Evolutionary conservation across 2,888 invertebrate species (phyloP).

Genomic region (Limnephilus marmoratus): DNA sequence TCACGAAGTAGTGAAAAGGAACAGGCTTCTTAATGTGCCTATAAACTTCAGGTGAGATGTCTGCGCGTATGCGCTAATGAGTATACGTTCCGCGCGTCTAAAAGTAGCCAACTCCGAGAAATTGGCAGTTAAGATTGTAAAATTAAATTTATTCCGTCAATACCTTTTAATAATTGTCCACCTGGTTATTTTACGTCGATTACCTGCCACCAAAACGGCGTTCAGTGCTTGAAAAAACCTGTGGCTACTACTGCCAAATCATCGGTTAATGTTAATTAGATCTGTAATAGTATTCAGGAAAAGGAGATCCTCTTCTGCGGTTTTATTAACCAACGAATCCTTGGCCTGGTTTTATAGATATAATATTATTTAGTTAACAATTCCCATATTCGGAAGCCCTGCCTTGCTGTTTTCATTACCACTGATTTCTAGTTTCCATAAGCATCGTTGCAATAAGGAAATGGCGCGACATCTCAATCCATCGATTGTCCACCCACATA

Average conservation of each 20-base stretch:
- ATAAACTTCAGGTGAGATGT: background rate
- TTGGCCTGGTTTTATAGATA: background rate
- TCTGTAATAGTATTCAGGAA: background rate
- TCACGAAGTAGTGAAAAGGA: constrained; percentile 18
- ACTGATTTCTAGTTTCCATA: constrained; percentile 40
- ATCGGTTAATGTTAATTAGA: background rate
- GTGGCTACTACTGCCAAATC: background rate
- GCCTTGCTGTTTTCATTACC: constrained; percentile 21
- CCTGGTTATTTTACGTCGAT: background rate
- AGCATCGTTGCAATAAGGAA: constrained; percentile 34
- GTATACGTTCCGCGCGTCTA: background rate
- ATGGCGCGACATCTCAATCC: constrained; percentile 38
- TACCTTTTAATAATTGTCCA: background rate
- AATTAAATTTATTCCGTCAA: background rate
- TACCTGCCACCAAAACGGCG: background rate
- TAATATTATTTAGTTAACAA: constrained; percentile 7
- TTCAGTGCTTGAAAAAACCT: background rate
- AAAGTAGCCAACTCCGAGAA: background rate
- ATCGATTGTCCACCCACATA: constrained; percentile 36
- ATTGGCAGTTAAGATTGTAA: background rate
- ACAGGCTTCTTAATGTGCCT: background rate
- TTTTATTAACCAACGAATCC: background rate
- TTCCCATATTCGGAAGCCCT: constrained; percentile 23
- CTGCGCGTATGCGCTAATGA: background rate
- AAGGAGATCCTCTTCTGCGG: background rate